Percentiles rank a stretch among this genome's conserved stretches.
Evolutionary conservation across 2,797 vertebrate species (phyloP).

Genomic region (Heterohyrax brucei): DNA sequence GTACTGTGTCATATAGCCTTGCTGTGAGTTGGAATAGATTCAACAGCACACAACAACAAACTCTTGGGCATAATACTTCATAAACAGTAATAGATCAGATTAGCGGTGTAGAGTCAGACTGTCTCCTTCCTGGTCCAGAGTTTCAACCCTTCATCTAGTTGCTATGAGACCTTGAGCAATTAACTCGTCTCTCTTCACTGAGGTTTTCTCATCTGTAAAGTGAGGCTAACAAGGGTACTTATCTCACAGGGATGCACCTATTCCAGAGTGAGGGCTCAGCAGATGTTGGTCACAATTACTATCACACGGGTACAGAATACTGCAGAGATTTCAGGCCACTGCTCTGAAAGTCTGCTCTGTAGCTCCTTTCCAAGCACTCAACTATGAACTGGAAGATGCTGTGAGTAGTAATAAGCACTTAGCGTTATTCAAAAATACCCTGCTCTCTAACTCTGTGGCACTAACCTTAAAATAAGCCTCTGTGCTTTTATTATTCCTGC

Average conservation of each 20-base stretch:
- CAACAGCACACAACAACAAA: too few relatives aligned
- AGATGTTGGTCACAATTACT: background rate
- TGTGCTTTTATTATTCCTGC: slow-evolving; percentile 20
- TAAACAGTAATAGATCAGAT: background rate
- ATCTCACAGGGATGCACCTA: background rate
- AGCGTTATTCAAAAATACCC: background rate
- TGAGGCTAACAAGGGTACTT: background rate
- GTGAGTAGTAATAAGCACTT: background rate
- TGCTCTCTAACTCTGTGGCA: too few relatives aligned
- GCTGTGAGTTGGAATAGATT: too few relatives aligned
- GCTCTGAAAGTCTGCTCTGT: background rate
- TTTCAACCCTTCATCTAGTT: background rate
- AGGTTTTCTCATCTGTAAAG: background rate
- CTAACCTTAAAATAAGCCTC: background rate
- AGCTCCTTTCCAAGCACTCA: background rate
- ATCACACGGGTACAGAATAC: background rate
- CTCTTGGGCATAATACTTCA: background rate
- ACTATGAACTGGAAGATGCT: background rate
- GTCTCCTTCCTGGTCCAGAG: background rate
- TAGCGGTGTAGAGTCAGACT: background rate
- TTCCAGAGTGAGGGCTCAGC: background rate
- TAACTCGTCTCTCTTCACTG: background rate
- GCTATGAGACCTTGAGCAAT: fast-evolving
- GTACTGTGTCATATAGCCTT: too few relatives aligned
- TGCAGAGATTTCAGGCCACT: background rate